A percentile compares a stretch with the other conserved stretches of the same genome.
Conservation (phyloP, 2,113 vertebrate species). For the Calypte anna region DNA sequence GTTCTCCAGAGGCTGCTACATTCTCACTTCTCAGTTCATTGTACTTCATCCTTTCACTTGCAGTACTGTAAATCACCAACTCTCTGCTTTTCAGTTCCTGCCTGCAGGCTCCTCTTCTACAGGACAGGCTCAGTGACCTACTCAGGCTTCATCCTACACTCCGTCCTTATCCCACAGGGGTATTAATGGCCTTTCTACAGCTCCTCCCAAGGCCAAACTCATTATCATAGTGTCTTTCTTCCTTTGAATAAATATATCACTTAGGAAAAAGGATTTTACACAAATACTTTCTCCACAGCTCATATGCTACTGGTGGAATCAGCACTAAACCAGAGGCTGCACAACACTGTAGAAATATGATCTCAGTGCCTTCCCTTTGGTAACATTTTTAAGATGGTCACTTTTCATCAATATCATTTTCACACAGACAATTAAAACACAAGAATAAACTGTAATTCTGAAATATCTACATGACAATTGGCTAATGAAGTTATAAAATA, state of each 20-base stretch:
- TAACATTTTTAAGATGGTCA: not conserved
- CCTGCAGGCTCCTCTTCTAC: not conserved
- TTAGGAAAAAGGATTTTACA: not conserved
- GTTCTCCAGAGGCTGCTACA: not conserved
- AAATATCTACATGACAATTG: not conserved
- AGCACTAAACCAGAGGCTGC: not conserved
- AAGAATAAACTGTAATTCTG: not conserved
- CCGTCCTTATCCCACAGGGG: not conserved
- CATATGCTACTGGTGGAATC: not conserved
- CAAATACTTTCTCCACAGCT: not conserved
- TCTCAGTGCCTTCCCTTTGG: not conserved
- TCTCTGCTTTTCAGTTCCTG: not conserved
- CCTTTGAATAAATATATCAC: not conserved
- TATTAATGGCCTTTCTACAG: not conserved
- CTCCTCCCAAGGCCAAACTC: not conserved
- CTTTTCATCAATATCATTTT: not conserved
- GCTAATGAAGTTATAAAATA: not conserved
- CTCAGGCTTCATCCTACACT: not conserved
- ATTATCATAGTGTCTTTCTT: not conserved
- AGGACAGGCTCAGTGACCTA: not conserved
- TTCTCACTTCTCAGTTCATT: no score
- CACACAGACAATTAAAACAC: not conserved
- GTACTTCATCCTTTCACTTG: not conserved
- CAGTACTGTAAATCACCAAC: not conserved
- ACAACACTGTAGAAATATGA: not conserved